phyloP scores from a whole-genome alignment of 2,888 invertebrate species.

The Stenchaetothrips biformis region DNA sequence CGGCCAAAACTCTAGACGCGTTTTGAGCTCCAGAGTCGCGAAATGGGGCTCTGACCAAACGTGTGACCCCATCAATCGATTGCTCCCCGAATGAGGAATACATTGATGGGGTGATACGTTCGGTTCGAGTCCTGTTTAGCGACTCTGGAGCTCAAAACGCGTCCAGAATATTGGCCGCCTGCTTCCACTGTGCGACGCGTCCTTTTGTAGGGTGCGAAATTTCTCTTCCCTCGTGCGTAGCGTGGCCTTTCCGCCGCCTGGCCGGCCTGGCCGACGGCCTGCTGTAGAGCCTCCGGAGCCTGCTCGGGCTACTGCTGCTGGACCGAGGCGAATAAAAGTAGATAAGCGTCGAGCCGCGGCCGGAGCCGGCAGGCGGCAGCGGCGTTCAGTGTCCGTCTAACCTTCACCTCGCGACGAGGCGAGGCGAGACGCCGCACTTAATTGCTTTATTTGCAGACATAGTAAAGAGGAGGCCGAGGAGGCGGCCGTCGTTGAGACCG shows the following conservation, averaged over 20 bases:
- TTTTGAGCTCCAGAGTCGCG: no score
- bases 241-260: background rate
- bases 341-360: no score
- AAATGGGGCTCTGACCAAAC: no score
- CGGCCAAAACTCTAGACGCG: no score
- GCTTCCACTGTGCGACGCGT: background rate
- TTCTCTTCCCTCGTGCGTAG: background rate
- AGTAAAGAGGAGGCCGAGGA: background rate
- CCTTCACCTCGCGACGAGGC: background rate
- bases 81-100: no score
- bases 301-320: no score
- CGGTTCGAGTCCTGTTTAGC: no score
- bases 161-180: background rate
- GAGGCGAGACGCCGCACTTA: background rate
- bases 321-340: no score
- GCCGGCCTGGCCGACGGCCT: background rate
- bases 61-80: no score
- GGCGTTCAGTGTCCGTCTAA: background rate
- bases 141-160: no score
- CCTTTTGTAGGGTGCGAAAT: background rate
- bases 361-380: slow-evolving; percentile 29
- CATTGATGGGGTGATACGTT: no score
- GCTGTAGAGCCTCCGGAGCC: background rate
- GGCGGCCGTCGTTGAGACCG: background rate
- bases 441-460: slow-evolving; percentile 21